phyloP scores from a whole-genome alignment of 2,113 vertebrate genomes.

The Limanda limanda region DNA sequence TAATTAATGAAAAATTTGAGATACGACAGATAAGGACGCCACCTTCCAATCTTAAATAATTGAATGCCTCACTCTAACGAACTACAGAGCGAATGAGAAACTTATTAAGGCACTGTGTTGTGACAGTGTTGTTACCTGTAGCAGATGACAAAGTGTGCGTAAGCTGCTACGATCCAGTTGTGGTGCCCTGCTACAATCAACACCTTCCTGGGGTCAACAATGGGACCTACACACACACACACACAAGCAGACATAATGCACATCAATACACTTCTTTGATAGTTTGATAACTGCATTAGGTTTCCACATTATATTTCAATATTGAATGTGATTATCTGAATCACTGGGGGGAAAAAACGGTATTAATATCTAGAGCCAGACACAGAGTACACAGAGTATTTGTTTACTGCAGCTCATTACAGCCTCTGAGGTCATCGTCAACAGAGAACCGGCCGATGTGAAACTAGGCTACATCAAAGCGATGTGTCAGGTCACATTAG shows the following conservation, averaged over 20 bases:
- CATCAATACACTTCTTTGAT: background rate
- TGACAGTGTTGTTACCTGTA: constrained; percentile 88
- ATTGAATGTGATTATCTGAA: constrained; percentile 1
- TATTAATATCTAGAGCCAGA: background rate
- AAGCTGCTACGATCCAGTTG: constrained; percentile 98
- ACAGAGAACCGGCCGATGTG: constrained; percentile 22
- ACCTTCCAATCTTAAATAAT: constrained; percentile 27
- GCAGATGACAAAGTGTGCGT: constrained; percentile 97
- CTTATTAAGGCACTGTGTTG: background rate
- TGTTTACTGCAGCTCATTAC: constrained; percentile 21
- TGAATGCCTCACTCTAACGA: background rate
- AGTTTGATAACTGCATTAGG: background rate
- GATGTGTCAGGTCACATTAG: constrained; percentile 62
- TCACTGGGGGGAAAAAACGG: background rate
- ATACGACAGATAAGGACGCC: constrained; percentile 17
- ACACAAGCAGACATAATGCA: constrained; percentile 4
- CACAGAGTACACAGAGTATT: background rate
- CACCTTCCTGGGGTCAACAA: constrained; percentile 95
- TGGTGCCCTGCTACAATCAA: constrained; percentile 96
- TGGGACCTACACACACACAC: constrained; percentile 82
- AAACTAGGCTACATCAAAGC: constrained; percentile 43
- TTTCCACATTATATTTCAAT: background rate
- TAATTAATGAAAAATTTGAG: constrained; percentile 26
- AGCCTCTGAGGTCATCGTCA: constrained; percentile 31
- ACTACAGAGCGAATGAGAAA: background rate